Evolutionary conservation across 2,888 invertebrate species (phyloP).

Genomic region (Protophormia terraenovae): DNA sequence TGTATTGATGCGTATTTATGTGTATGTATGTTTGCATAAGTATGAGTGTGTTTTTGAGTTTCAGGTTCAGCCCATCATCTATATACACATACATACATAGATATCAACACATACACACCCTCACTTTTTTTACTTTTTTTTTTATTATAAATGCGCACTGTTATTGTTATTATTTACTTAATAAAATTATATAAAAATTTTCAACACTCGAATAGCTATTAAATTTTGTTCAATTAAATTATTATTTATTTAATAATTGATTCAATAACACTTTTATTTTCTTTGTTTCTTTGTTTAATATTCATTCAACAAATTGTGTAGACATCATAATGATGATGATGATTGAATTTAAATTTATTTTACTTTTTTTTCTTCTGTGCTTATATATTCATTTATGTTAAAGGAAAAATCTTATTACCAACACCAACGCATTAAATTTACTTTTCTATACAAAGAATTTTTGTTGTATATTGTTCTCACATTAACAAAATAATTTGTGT

Average conservation of each 20-base stretch:
- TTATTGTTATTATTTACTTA: conserved; percentile 7
- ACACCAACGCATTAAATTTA: conserved; percentile 61
- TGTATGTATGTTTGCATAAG: neutral
- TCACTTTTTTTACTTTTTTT: conserved; percentile 24
- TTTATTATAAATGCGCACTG: conserved; percentile 4
- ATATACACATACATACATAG: neutral
- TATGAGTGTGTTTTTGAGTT: conserved; percentile 24
- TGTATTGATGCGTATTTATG: conserved; percentile 24
- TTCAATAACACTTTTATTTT: neutral
- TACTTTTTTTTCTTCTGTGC: neutral
- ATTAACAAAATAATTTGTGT: neutral
- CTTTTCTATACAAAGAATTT: neutral
- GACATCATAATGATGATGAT: neutral
- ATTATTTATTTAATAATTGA: conserved; percentile 3
- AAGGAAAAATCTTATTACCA: conserved; percentile 42
- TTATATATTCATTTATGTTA: too few relatives aligned
- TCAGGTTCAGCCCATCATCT: conserved; percentile 42
- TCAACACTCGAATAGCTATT: neutral
- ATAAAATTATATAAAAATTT: conserved; percentile 29
- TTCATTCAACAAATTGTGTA: neutral
- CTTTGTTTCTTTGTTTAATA: neutral
- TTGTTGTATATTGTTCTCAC: conserved; percentile 1
- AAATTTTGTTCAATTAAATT: neutral
- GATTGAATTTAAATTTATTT: neutral
- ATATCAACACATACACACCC: conserved; percentile 8